phyloP scores from a whole-genome alignment of 30 jellyfish, hydroid and myxozoan species.

The Rhopilema esculentum region DNA sequence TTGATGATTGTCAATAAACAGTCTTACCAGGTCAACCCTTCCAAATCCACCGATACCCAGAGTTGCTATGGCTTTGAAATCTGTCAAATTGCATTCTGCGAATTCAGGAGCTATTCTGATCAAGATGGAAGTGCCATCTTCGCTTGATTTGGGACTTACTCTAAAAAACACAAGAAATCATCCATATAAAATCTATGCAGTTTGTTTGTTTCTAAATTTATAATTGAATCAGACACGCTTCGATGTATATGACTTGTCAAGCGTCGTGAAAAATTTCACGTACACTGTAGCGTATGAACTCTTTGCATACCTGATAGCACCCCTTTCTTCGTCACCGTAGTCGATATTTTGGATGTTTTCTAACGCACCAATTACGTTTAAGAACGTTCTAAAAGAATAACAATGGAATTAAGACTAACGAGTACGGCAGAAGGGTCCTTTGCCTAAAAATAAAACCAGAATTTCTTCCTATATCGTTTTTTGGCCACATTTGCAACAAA shows the following conservation, averaged over 20 bases:
- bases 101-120: conserved; percentile 64
- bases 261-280: no score
- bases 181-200: background rate
- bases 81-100: conserved; percentile 43
- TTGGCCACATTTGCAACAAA: no score
- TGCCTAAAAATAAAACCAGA: no score
- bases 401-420: background rate
- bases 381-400: conserved; percentile 47
- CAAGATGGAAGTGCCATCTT: background rate
- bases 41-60: conserved; percentile 99
- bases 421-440: no score
- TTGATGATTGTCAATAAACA: no score
- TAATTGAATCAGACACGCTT: no score
- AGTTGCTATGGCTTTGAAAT: conserved; percentile 79
- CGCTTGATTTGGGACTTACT: conserved; percentile 45
- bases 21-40: conserved; percentile 87
- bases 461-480: no score
- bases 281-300: no score
- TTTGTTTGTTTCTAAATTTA: no score
- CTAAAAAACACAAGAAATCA: background rate
- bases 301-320: conserved; percentile 70
- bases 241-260: no score
- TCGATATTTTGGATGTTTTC: conserved; percentile 74
- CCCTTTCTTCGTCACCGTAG: conserved; percentile 91
- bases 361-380: conserved; percentile 81